A percentile compares a stretch with the other conserved stretches of the same genome.
Evolutionary conservation across 1,140 invertebrate species (phyloP).

Genomic region (Antheraea mylitta): DNA sequence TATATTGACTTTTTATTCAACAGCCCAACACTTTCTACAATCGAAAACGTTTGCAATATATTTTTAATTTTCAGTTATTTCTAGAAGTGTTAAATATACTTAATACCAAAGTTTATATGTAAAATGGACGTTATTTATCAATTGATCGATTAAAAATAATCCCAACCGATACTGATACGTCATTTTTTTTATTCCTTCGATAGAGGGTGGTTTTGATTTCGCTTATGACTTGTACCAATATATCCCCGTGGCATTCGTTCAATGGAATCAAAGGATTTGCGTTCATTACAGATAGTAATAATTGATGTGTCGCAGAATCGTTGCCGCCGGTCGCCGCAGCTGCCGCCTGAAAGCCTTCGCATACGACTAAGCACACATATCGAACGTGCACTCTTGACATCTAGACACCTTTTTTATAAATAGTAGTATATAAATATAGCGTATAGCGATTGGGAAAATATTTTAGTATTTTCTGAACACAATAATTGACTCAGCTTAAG

Average conservation of each 20-base stretch:
- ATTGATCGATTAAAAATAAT: no score
- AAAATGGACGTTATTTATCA: no score
- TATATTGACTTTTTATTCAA: no score
- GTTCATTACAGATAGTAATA: slow-evolving; percentile 72
- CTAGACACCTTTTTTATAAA: neutral
- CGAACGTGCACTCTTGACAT: neutral
- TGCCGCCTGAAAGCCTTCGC: slow-evolving; percentile 9
- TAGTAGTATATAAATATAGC: neutral
- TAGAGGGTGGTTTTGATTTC: neutral
- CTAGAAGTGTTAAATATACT: no score
- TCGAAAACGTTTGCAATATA: no score
- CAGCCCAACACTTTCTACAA: no score
- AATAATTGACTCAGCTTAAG: neutral
- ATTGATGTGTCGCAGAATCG: slow-evolving; percentile 50
- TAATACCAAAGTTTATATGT: no score
- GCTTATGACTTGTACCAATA: neutral
- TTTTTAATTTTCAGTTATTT: no score
- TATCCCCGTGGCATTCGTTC: slow-evolving; percentile 61
- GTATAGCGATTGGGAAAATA: neutral
- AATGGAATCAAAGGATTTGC: slow-evolving; percentile 77
- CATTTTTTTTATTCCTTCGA: neutral
- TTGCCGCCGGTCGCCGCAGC: slow-evolving; percentile 8
- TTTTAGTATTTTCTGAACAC: neutral
- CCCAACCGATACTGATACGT: neutral
- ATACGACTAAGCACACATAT: neutral